These are phyloP conservation scores for Palythoa grandiflora DNA, from an alignment of 92 coral and sea anemone genomes.

Conservation along the genomic window DNA sequence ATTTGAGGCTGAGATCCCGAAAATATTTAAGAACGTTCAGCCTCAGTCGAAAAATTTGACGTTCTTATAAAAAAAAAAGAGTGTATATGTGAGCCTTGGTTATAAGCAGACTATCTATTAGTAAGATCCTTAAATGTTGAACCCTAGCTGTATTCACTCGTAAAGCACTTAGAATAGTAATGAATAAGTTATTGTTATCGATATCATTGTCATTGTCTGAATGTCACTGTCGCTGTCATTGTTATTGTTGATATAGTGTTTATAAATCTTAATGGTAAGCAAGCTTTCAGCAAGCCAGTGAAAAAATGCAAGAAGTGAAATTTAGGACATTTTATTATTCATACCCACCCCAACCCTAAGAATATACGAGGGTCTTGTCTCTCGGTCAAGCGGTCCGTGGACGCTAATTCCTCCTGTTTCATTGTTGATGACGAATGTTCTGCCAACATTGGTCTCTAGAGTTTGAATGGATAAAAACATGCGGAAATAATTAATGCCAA, in stretches of 20 bases:
- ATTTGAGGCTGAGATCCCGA: no score
- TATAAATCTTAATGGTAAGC: not conserved
- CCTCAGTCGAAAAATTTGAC: no score
- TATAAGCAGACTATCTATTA: no score
- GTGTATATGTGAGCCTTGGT: no score
- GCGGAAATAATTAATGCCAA: not conserved
- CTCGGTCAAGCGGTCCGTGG: conserved; percentile 89
- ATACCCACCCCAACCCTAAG: conserved; percentile 91
- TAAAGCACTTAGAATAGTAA: no score
- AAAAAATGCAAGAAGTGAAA: not conserved
- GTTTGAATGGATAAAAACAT: not conserved
- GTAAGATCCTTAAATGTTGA: no score
- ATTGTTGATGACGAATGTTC: conserved; percentile 69
- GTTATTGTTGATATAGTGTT: not conserved
- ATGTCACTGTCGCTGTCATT: not conserved
- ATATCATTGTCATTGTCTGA: not conserved
- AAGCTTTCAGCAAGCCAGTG: not conserved
- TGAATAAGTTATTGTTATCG: no score
- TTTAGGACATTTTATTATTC: not conserved
- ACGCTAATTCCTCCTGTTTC: conserved; percentile 84
- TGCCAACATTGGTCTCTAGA: conserved; percentile 77
- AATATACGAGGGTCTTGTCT: conserved; percentile 67
- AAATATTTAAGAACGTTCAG: no score
- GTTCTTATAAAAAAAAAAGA: no score
- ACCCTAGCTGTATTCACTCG: no score